Percentiles rank a stretch among this genome's conserved stretches.
Evolutionary conservation across 2,797 vertebrate species (phyloP).

Genomic region (Coregonus sp.): DNA sequence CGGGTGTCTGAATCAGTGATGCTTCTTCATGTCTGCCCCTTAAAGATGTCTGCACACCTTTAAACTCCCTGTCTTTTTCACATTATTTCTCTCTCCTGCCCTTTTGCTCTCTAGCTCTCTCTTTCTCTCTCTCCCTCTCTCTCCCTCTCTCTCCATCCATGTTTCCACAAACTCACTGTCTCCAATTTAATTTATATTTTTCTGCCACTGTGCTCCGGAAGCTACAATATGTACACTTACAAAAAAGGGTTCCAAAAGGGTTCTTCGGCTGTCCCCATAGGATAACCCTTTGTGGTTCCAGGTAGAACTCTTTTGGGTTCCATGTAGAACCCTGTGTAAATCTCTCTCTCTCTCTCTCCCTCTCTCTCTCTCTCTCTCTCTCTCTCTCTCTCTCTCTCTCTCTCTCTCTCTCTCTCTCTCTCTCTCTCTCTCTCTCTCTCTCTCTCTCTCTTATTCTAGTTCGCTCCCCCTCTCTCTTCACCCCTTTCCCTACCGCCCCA

Average conservation of each 20-base stretch:
- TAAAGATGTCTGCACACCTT: not conserved
- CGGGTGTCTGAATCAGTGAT: constrained; percentile 15
- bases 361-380: no score
- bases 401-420: not conserved
- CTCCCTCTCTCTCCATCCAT: constrained; percentile 6
- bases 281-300: no score
- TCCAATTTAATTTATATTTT: constrained; percentile 29
- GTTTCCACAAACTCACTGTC: constrained; percentile 18
- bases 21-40: not conserved
- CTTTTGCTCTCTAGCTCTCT: not conserved
- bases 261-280: no score
- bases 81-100: constrained; percentile 26
- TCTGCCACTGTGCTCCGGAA: not conserved
- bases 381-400: no score
- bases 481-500: not conserved
- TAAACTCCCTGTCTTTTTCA: not conserved
- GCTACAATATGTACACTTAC: not conserved
- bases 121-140: constrained; percentile 15
- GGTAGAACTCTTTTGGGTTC: no score
- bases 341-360: no score
- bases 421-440: constrained; percentile 11
- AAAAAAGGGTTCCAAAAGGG: no score
- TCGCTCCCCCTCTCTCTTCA: constrained; percentile 24
- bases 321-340: no score
- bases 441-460: constrained; percentile 14